phyloP scores from a whole-genome alignment of 2,113 vertebrate genomes.

The Pampusana beccarii region DNA sequence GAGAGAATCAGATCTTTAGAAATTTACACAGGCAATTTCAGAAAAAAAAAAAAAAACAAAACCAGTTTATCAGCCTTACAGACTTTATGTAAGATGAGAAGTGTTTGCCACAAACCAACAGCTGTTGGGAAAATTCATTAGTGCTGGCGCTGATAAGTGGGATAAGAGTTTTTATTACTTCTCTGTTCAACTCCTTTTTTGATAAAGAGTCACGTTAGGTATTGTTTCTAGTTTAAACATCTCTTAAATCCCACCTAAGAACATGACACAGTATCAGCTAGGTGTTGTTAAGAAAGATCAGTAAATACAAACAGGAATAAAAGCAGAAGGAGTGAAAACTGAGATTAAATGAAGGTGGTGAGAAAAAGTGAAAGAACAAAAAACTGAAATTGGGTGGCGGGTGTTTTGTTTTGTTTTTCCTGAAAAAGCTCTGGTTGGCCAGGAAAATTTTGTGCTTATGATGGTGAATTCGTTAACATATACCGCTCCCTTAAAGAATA shows the following conservation, averaged over 20 bases:
- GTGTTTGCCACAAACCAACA: neutral
- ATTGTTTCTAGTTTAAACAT: neutral
- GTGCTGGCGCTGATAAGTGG: neutral
- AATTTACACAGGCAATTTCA: neutral
- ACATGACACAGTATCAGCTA: neutral
- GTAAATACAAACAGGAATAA: neutral
- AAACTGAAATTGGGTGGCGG: neutral
- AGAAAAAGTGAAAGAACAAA: neutral
- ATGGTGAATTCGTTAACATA: neutral
- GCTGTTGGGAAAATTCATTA: neutral
- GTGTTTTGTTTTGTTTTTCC: neutral
- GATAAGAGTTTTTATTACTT: neutral
- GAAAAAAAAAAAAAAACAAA: neutral
- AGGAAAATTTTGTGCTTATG: neutral
- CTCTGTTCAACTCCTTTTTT: neutral
- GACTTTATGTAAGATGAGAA: neutral
- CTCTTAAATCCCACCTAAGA: neutral
- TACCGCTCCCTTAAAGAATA: neutral
- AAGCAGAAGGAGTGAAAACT: neutral
- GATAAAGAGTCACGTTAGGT: neutral
- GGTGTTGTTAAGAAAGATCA: neutral
- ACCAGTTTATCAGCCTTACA: neutral
- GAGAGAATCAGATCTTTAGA: neutral
- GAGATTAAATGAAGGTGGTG: neutral
- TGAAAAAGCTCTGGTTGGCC: neutral